Evolutionary conservation across 2,797 vertebrate genomes (phyloP).

Genomic region (Sebastes steindachneri): DNA sequence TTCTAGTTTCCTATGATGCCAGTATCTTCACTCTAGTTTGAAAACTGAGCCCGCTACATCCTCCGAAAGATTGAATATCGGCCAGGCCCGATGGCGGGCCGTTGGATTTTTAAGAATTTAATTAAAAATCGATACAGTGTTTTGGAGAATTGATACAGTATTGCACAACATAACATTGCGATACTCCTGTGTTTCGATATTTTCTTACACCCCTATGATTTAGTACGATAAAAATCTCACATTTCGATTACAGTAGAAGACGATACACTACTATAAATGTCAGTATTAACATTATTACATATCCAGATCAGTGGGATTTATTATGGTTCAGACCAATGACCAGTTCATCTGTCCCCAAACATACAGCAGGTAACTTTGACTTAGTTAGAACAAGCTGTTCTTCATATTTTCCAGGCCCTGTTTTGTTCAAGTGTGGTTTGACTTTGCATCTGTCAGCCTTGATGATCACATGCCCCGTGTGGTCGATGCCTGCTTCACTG

Average conservation of each 20-base stretch:
- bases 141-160: too few relatives aligned
- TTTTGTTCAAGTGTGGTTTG: slow-evolving; percentile 14
- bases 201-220: too few relatives aligned
- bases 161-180: too few relatives aligned
- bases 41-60: too few relatives aligned
- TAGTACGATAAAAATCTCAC: neutral
- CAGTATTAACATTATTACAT: neutral
- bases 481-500: slow-evolving; percentile 52
- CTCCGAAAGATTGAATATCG: too few relatives aligned
- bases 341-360: neutral
- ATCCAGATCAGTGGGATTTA: neutral
- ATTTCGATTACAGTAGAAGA: neutral
- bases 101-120: too few relatives aligned
- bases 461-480: slow-evolving; percentile 45
- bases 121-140: too few relatives aligned
- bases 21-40: too few relatives aligned
- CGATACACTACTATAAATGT: neutral
- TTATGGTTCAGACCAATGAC: neutral
- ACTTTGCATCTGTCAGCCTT: slow-evolving; percentile 55
- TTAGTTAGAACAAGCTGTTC: slow-evolving; percentile 23
- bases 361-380: slow-evolving; percentile 4
- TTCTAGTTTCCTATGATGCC: too few relatives aligned
- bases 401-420: slow-evolving; percentile 6
- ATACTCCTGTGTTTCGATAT: too few relatives aligned
- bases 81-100: too few relatives aligned